A percentile compares a stretch with the other conserved stretches of the same genome.
These are phyloP conservation scores for Datnioides undecimradiatus DNA, from an alignment of 2,113 vertebrate species.

Conservation along the genomic window DNA sequence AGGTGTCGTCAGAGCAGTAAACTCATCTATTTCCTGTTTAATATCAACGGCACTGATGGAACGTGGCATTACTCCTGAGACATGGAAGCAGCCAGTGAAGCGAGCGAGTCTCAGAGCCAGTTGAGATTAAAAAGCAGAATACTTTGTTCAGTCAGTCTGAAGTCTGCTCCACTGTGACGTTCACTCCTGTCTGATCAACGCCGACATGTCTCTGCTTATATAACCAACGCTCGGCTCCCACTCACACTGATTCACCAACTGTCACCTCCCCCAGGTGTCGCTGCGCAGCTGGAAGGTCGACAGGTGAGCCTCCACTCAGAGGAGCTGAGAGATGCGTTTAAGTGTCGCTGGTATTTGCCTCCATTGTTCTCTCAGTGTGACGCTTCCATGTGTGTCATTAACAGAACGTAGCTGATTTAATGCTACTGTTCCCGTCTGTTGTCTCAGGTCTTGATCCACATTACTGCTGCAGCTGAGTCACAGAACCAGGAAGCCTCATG, in stretches of 20 bases:
- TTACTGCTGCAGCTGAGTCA: conserved; percentile 19
- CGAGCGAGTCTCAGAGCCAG: too few relatives aligned
- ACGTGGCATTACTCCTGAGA: not conserved
- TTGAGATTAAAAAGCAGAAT: not conserved
- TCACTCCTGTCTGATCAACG: not conserved
- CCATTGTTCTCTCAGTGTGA: not conserved
- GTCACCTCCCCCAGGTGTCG: not conserved
- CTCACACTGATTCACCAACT: not conserved
- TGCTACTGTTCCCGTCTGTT: too few relatives aligned
- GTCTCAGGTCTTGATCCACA: not conserved
- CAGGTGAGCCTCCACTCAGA: too few relatives aligned
- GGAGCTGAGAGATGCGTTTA: too few relatives aligned
- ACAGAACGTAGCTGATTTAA: not conserved
- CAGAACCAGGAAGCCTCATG: not conserved
- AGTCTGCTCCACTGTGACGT: not conserved
- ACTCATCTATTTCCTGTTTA: too few relatives aligned
- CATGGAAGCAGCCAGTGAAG: not conserved
- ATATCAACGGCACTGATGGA: too few relatives aligned
- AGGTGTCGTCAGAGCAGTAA: too few relatives aligned
- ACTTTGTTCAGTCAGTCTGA: not conserved
- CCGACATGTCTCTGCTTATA: conserved; percentile 12
- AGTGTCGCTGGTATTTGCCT: not conserved
- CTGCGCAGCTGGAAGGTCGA: not conserved
- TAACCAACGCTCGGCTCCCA: not conserved
- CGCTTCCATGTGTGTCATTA: not conserved